Evolutionary conservation across 37 sponge, comb jelly and placozoan genomes (phyloP), one percentile per base, ranked within the genome.

Genomic region (Geodia barretti): DNA sequence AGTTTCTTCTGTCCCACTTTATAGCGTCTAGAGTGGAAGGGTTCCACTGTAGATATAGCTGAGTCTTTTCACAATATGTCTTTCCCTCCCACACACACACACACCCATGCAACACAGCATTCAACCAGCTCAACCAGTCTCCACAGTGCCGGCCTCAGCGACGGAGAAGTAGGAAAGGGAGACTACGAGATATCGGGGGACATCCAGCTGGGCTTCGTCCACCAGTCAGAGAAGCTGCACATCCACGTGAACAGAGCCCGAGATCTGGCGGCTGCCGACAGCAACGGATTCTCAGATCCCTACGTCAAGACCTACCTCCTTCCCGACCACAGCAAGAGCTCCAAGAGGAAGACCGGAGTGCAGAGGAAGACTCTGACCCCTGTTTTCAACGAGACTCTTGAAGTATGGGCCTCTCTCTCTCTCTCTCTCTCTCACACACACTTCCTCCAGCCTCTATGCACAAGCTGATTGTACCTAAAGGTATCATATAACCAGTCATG

Each of bases 281-380:
- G 82, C 73, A 60, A 41, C 4, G 70, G 68, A 39, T 61, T 62
- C 59, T 86, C 86, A 9, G 60, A 86, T 41, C 86, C 86, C 43
- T 87, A 87, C 71, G 77, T 87, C 47, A 87, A 87, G 82, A 80
- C 82, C 33, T 87, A 87, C 63, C 77, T 87, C 67, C 82, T 87
- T 4, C 88, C 88, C 0, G 88, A 87, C 70, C 69, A 36, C 34
- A 76, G 59, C 31, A 80, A 87, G 34, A 32, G 43, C 63, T 68
- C 88, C 62, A 87, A 87, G 72, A 80, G 61, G 43, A 87, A 81
- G 72, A 87, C 88, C 1, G 58, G n/a, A 19, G 47, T 68, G 21
- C 38, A 71, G 31, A 73, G 66, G 42, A 81, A 81, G 61, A 80
- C 82, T 25, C 71, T 81, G 37, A 66, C 74, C 72, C 88, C 88